These are phyloP conservation scores for Misgurnus mizolepis DNA, from an alignment of 2,113 vertebrate species.

Conservation along the genomic window DNA sequence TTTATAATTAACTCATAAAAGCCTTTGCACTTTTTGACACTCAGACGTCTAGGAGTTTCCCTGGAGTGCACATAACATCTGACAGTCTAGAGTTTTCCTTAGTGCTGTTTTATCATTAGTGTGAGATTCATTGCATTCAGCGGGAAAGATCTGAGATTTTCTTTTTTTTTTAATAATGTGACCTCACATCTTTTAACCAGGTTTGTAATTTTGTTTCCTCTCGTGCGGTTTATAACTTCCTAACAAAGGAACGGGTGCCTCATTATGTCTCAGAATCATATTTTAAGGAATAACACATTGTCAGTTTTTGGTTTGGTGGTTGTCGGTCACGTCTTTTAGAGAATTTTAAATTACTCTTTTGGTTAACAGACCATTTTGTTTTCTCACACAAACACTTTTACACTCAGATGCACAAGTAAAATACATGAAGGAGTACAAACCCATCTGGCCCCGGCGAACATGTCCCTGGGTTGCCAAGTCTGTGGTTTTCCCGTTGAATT, in stretches of 20 bases:
- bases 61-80: background rate
- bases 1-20: conserved; percentile 1
- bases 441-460: background rate
- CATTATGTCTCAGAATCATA: background rate
- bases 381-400: background rate
- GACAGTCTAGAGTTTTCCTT: background rate
- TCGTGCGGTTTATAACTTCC: too few species aligned
- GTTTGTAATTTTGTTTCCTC: too few species aligned
- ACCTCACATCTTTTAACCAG: background rate
- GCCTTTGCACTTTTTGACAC: background rate
- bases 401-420: too few species aligned
- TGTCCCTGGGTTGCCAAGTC: too few species aligned
- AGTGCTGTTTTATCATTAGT: background rate
- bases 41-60: conserved; percentile 1
- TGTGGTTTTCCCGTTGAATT: too few species aligned
- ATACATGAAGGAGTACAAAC: too few species aligned
- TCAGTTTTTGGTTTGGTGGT: background rate
- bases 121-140: background rate
- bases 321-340: background rate
- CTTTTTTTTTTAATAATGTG: background rate
- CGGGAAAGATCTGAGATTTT: background rate
- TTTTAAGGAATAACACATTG: background rate
- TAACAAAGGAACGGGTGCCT: background rate
- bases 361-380: background rate
- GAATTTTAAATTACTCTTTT: too few species aligned